Conservation (phyloP, 2,797 vertebrate genomes). For the Zalophus californianus region DNA sequence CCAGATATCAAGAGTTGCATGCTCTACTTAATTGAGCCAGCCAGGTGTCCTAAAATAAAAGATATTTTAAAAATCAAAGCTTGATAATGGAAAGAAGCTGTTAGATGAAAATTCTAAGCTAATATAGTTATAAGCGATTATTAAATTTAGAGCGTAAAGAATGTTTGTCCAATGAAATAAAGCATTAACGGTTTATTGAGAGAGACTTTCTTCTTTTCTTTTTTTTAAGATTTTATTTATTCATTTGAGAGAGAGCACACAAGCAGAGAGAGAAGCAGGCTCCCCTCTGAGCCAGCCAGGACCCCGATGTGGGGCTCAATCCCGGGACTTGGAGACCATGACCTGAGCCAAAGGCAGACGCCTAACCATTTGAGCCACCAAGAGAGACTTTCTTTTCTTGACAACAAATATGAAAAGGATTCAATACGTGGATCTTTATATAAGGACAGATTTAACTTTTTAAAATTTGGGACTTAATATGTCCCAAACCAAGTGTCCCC, state of each 20-base stretch:
- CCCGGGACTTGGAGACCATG: neutral
- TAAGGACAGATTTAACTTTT: neutral
- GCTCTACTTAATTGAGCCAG: neutral
- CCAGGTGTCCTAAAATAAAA: neutral
- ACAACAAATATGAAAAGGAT: neutral
- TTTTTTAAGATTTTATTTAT: neutral
- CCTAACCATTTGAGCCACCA: neutral
- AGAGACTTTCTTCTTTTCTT: neutral
- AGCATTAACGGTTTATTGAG: neutral
- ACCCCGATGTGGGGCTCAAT: neutral
- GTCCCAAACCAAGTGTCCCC: neutral
- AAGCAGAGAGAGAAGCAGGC: neutral
- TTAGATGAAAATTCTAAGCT: neutral
- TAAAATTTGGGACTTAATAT: neutral
- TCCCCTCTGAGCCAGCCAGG: neutral
- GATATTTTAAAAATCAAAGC: neutral
- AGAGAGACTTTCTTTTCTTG: neutral
- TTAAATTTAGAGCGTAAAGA: slow-evolving; percentile 18
- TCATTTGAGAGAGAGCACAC: neutral
- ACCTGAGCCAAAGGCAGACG: neutral
- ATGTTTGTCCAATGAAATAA: neutral
- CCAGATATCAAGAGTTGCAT: neutral
- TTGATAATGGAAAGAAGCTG: neutral
- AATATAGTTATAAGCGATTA: neutral
- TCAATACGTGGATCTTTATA: neutral